Evolutionary conservation across 2,113 vertebrate genomes (phyloP).

Genomic region (Protomyctophum bolini): DNA sequence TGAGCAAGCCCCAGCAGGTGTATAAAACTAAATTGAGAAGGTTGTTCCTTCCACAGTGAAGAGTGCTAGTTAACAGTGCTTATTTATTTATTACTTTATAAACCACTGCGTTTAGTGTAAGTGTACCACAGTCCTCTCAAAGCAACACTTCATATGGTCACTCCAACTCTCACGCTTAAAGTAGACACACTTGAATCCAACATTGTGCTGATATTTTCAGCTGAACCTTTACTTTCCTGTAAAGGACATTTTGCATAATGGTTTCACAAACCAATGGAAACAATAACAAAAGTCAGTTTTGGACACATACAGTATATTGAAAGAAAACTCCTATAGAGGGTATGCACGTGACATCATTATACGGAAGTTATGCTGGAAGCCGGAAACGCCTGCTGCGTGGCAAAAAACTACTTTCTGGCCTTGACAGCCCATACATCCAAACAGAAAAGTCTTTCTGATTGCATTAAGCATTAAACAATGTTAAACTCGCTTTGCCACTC

Average conservation of each 20-base stretch:
- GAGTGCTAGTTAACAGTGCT: conserved; percentile 64
- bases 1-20: neutral
- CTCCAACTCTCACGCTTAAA: conserved; percentile 28
- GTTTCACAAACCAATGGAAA: conserved; percentile 20
- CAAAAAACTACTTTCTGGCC: neutral
- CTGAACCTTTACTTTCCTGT: conserved; percentile 59
- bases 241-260: conserved; percentile 67
- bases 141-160: conserved; percentile 45
- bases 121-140: conserved; percentile 37
- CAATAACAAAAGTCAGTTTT: conserved; percentile 2
- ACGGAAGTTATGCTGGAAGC: neutral
- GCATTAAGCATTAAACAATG: no score
- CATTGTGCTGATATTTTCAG: conserved; percentile 43
- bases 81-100: conserved; percentile 46
- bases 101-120: neutral
- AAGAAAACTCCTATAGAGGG: conserved; percentile 53
- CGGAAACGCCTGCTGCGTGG: conserved; percentile 13
- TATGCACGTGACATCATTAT: no score
- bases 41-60: conserved; percentile 39
- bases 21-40: neutral
- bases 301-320: conserved; percentile 33
- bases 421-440: no score
- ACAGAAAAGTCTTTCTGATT: no score
- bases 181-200: neutral
- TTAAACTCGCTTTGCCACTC: no score